Base-by-base conservation (phyloP, 2,888 invertebrate genomes). In the Sinelater perroti region DNA sequence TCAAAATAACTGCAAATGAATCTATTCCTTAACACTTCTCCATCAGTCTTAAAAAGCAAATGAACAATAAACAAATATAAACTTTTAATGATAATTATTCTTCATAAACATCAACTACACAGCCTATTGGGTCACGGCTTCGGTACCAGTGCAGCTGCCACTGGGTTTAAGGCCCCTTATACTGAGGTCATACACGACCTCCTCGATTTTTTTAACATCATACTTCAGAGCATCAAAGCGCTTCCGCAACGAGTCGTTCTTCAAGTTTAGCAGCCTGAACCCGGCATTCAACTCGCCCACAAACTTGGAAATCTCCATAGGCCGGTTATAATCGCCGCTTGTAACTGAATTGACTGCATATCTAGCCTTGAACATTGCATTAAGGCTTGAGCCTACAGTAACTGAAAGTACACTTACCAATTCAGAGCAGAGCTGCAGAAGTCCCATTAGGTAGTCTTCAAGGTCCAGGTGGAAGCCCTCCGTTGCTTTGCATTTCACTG, bases 181-280 rank as follows among this genome's bases (percentile, higher is more conserved):
- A 61, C 90, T 90, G 30, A 95, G 82, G 72, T 95, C 94, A 70
- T 94, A 94, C 0, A 92, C 93, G 0, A 95, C 90, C 75, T 94
- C 93, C 73, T 96, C 96, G 10, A 95, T 92, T 77, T 95, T 96
- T 78, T 95, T 95, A 14, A 95, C 89, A 72, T 95, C 95, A 72
- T 96, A 96, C 65, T 95, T 91, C 1, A 96, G 80, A 0, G 87
- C 89, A 79, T 96, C 95, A 69, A 90, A 95, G 8, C 91, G 83
- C 73, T 94, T 95, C 46, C 95, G 83, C 2, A 96, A 79, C 3
- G 87, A 85, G 73, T 95, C 95, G 77, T 96, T 97, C 78, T 96
- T 96, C 44, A 96, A 80, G 74, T 95, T 96, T 8, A 97, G 76
- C 53, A 95, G 79, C 72, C 94, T 87, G 75, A 95, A 97, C 0